These are phyloP conservation scores for Mythimna impura DNA, from an alignment of 2,888 invertebrate species.

Conservation along the genomic window DNA sequence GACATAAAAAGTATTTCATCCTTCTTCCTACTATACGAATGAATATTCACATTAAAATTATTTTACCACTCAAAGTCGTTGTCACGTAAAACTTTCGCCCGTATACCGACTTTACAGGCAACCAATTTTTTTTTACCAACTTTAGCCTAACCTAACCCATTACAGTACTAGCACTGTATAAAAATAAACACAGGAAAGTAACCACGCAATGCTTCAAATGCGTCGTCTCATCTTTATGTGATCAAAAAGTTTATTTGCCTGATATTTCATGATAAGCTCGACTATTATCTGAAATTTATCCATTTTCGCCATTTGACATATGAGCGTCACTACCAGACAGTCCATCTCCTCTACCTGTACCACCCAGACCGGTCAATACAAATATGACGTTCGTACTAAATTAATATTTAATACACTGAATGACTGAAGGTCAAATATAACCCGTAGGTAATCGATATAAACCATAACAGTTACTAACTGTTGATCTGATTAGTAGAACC, in stretches of 20 bases:
- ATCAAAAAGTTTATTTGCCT: neutral
- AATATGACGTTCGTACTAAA: neutral
- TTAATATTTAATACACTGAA: constrained; percentile 35
- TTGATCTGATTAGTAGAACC: neutral
- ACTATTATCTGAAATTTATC: neutral
- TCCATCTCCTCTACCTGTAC: neutral
- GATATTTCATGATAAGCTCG: constrained; percentile 12
- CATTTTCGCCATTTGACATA: neutral
- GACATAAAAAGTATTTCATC: no score
- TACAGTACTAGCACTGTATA: no score
- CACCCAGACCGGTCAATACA: constrained; percentile 23
- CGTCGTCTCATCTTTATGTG: neutral
- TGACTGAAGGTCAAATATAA: constrained; percentile 29
- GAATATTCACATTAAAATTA: no score
- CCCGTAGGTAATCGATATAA: constrained; percentile 24
- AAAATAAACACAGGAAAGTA: neutral
- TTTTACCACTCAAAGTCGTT: no score
- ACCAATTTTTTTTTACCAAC: no score
- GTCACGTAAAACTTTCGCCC: no score
- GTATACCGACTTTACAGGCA: no score
- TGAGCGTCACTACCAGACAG: neutral
- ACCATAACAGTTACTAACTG: constrained; percentile 12
- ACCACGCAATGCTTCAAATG: no score
- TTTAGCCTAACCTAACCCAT: no score
- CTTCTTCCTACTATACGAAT: no score